Conservation (phyloP, 2,888 invertebrate genomes). For the Eucera pruinosa region DNA sequence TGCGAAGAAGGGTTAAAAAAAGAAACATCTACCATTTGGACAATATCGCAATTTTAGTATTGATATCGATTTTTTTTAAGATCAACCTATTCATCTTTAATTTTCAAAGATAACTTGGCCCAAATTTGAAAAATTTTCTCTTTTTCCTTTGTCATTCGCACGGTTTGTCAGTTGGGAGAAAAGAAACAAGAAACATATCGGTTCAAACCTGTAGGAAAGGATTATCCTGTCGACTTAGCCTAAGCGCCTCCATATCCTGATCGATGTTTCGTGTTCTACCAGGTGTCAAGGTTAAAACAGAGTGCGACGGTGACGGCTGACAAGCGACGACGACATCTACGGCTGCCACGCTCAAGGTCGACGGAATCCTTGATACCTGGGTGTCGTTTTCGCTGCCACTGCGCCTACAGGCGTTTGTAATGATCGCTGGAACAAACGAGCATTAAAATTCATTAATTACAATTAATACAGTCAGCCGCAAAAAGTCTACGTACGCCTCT, state of each 20-base stretch:
- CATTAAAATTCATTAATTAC: not conserved
- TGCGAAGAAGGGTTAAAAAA: too few relatives aligned
- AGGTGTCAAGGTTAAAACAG: slow-evolving; percentile 89
- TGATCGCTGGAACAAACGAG: slow-evolving; percentile 70
- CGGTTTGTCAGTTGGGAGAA: too few relatives aligned
- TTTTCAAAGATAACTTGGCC: too few relatives aligned
- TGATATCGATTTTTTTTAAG: too few relatives aligned
- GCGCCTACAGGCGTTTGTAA: slow-evolving; percentile 76
- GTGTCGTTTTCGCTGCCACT: slow-evolving; percentile 70
- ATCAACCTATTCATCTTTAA: not conserved
- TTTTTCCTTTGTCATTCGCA: too few relatives aligned
- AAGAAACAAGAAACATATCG: not conserved
- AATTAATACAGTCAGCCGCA: too few relatives aligned
- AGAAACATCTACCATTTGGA: too few relatives aligned
- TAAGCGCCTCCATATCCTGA: slow-evolving; percentile 93
- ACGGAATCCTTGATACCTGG: slow-evolving; percentile 84
- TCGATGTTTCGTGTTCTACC: slow-evolving; percentile 91
- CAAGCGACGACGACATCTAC: slow-evolving; percentile 81
- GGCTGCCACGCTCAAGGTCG: slow-evolving; percentile 84
- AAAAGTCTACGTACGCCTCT: too few relatives aligned
- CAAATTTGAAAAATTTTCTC: too few relatives aligned
- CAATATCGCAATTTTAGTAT: too few relatives aligned
- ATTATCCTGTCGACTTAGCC: slow-evolving; percentile 93
- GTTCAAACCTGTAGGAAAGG: slow-evolving; percentile 90
- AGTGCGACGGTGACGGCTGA: slow-evolving; percentile 86